These are phyloP conservation scores for Coboldia fuscipes DNA, from an alignment of 1,140 invertebrate genomes.

Conservation along the genomic window DNA sequence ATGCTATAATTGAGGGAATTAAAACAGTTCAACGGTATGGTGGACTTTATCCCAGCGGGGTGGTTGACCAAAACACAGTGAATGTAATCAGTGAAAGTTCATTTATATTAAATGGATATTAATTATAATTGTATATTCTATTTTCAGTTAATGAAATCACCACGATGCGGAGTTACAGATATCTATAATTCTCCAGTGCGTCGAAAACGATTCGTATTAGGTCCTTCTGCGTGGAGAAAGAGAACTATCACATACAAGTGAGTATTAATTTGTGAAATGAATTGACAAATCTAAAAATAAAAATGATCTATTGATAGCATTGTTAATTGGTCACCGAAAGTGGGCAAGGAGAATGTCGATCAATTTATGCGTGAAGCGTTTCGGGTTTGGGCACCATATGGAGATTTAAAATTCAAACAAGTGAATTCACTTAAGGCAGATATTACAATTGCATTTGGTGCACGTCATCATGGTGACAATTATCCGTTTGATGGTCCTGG, in stretches of 20 bases:
- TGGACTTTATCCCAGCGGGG: too few relatives aligned
- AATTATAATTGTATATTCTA: conserved; percentile 5
- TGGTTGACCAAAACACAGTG: too few relatives aligned
- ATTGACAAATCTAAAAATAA: conserved; percentile 2
- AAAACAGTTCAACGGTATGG: too few relatives aligned
- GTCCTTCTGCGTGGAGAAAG: conserved; percentile 34
- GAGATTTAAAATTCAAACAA: conserved; percentile 29
- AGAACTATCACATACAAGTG: conserved; percentile 35
- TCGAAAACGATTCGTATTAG: conserved; percentile 30
- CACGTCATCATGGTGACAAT: conserved; percentile 35
- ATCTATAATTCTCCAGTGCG: conserved; percentile 19
- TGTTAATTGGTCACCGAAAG: conserved; percentile 35
- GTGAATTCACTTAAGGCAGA: conserved; percentile 26
- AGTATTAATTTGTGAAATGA: conserved; percentile 8
- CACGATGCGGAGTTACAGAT: conserved; percentile 42
- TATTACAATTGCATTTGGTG: conserved; percentile 39
- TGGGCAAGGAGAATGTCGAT: conserved; percentile 26
- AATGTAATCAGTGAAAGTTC: too few relatives aligned
- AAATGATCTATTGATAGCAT: conserved; percentile 27
- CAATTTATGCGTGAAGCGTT: conserved; percentile 31
- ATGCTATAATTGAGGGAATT: too few relatives aligned
- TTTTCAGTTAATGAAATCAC: conserved; percentile 31
- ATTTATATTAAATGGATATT: conserved; percentile 1
- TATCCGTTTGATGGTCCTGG: conserved; percentile 49
- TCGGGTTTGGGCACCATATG: conserved; percentile 37